phyloP scores from a whole-genome alignment of 2,797 vertebrate genomes.

The Protonibea diacanthus region DNA sequence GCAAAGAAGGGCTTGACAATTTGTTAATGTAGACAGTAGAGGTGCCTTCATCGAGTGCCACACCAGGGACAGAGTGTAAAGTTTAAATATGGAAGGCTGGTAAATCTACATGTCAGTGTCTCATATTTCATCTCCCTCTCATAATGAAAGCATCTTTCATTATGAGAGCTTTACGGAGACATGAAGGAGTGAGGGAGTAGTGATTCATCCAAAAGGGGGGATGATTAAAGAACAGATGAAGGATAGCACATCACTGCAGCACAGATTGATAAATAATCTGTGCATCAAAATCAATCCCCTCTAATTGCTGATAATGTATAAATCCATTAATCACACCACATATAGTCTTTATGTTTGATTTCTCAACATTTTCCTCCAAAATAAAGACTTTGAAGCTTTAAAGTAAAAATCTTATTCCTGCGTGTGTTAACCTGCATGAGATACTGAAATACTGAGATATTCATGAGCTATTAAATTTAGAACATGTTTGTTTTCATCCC shows the following conservation, averaged over 20 bases:
- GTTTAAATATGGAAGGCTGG: constrained; percentile 25
- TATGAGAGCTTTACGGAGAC: constrained; percentile 33
- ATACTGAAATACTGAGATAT: constrained; percentile 23
- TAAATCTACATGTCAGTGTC: constrained; percentile 30
- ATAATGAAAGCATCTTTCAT: constrained; percentile 46
- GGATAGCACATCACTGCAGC: constrained; percentile 20
- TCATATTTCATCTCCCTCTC: constrained; percentile 36
- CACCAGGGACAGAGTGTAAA: neutral
- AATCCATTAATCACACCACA: constrained; percentile 13
- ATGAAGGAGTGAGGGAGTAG: constrained; percentile 33
- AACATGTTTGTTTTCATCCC: constrained; percentile 38
- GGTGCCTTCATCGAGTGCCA: neutral
- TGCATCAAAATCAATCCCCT: constrained; percentile 13
- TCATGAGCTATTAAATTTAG: constrained; percentile 48
- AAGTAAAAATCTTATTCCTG: neutral
- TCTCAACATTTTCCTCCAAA: neutral
- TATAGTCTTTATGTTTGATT: neutral
- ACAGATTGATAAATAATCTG: constrained; percentile 27
- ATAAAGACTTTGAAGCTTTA: constrained; percentile 2
- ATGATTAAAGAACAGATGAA: constrained; percentile 52
- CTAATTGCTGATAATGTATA: constrained; percentile 15
- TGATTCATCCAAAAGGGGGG: constrained; percentile 41
- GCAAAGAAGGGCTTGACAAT: constrained; percentile 2
- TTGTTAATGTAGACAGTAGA: neutral
- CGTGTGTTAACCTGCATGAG: neutral